Percentiles rank a stretch among this genome's conserved stretches.
Conservation (phyloP, 2,113 vertebrate genomes). For the Dipodomys ordii region DNA sequence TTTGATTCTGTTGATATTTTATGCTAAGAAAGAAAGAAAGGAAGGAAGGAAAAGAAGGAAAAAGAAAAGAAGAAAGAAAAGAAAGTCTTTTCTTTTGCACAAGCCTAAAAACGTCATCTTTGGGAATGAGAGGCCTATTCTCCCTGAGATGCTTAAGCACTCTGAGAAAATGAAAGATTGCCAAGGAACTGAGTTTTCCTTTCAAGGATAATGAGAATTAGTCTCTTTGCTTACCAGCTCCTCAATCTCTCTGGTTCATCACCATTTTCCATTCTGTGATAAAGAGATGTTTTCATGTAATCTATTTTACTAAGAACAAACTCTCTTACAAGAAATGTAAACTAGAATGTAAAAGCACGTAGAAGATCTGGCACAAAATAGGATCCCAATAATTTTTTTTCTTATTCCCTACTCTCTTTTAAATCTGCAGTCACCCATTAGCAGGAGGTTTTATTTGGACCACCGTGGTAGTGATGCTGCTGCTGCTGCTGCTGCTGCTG, state of each 20-base stretch:
- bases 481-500: too few species aligned
- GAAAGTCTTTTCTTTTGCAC: too few species aligned
- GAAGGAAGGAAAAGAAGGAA: too few species aligned
- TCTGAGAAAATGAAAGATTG: neutral
- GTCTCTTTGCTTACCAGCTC: neutral
- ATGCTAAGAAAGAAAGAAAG: too few species aligned
- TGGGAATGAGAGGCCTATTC: neutral
- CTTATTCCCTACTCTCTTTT: neutral
- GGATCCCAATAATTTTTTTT: neutral
- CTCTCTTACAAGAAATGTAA: slow-evolving; percentile 1
- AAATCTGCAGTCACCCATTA: neutral
- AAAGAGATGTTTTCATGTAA: neutral
- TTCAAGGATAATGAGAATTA: neutral
- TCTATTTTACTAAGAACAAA: neutral
- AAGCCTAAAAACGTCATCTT: too few species aligned
- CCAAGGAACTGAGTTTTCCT: rapidly evolving
- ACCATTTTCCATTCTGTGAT: neutral
- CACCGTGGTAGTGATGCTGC: neutral
- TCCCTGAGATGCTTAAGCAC: neutral
- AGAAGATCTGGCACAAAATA: neutral
- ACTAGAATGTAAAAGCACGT: neutral
- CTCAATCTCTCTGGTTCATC: neutral
- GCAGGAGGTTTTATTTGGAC: neutral
- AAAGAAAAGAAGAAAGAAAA: too few species aligned
- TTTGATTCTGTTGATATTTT: too few species aligned